These are phyloP conservation scores for Meghimatium bilineatum DNA, from an alignment of 2,888 invertebrate genomes.

Conservation along the genomic window DNA sequence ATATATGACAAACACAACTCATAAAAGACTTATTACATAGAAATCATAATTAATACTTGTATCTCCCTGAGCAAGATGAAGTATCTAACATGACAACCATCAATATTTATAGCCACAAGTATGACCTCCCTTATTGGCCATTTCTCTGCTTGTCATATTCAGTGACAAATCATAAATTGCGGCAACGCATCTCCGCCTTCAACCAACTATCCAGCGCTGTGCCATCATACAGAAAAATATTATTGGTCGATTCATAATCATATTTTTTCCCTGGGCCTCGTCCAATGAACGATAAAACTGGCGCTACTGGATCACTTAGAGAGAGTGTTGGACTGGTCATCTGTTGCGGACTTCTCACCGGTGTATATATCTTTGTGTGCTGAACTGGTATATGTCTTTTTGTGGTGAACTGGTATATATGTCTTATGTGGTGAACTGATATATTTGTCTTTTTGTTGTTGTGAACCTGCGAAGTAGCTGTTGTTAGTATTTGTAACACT, in stretches of 20 bases:
- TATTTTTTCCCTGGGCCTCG: constrained; percentile 4
- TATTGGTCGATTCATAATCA: constrained; percentile 43
- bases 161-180: background rate
- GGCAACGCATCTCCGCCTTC: background rate
- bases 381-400: no score
- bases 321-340: background rate
- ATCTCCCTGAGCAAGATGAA: no score
- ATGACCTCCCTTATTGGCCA: constrained; percentile 10
- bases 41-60: no score
- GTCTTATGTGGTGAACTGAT: no score
- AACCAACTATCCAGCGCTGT: background rate
- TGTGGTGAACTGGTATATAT: no score
- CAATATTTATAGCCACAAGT: background rate
- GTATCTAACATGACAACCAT: background rate
- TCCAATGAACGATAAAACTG: background rate
- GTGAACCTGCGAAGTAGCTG: no score
- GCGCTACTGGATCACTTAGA: background rate
- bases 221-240: constrained; percentile 27
- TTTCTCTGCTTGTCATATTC: constrained; percentile 9
- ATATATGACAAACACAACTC: no score
- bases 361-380: no score
- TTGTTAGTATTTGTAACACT: no score
- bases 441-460: no score
- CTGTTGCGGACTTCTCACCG: no score
- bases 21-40: no score